Conservation (phyloP, 2,113 vertebrate genomes). For the Neodontobutis hainanensis region DNA sequence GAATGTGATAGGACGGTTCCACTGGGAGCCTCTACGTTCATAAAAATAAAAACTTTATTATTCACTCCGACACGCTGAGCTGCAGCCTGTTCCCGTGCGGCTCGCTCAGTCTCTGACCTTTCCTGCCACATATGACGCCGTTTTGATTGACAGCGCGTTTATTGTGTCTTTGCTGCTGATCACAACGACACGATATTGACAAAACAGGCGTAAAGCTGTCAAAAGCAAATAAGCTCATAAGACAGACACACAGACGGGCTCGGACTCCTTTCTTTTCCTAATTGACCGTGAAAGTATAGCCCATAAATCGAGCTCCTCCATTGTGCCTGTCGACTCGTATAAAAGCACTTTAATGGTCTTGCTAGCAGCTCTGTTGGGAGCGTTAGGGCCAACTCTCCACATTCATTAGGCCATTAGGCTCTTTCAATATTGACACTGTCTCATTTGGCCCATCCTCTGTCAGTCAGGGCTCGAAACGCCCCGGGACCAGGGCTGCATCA, state of each 20-base stretch:
- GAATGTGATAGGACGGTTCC: conserved; percentile 36
- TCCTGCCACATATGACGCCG: not conserved
- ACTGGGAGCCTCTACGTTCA: conserved; percentile 44
- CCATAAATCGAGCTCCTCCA: conserved; percentile 72
- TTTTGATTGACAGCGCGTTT: conserved; percentile 33
- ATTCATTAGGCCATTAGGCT: conserved; percentile 73
- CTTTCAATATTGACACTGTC: conserved; percentile 72
- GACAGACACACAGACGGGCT: conserved; percentile 19
- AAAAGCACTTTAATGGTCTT: conserved; percentile 74
- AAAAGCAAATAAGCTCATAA: conserved; percentile 46
- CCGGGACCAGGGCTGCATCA: conserved; percentile 52
- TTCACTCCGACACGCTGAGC: conserved; percentile 38
- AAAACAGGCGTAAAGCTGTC: conserved; percentile 50
- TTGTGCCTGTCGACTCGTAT: conserved; percentile 73
- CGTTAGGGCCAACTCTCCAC: conserved; percentile 72
- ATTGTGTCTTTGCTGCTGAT: conserved; percentile 22
- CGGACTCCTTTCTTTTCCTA: conserved; percentile 62
- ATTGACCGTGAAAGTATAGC: conserved; percentile 72
- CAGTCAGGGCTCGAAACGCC: conserved; percentile 50
- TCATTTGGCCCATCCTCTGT: conserved; percentile 60
- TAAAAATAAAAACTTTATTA: conserved; percentile 65
- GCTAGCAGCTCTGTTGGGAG: conserved; percentile 72
- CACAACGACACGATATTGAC: conserved; percentile 36
- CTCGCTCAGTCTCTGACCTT: conserved; percentile 30
- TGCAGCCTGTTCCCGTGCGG: conserved; percentile 29